phyloP scores from a whole-genome alignment of 2,113 vertebrate species.

The Syngnathus scovelli region DNA sequence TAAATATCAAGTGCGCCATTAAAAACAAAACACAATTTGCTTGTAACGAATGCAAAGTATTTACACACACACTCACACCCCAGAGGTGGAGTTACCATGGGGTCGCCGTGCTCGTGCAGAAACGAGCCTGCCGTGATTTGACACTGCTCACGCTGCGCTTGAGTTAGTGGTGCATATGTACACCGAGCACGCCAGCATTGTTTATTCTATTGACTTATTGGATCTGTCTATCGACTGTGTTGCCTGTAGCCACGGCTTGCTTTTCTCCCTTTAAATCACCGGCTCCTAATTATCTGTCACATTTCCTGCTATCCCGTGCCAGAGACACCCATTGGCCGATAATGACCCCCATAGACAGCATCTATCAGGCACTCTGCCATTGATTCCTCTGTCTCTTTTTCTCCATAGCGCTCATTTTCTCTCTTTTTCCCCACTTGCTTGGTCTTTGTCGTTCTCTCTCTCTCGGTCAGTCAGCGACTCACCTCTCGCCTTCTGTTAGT shows the following conservation, averaged over 20 bases:
- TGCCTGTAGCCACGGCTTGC: slow-evolving; percentile 64
- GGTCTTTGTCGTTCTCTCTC: slow-evolving; percentile 19
- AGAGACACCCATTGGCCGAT: slow-evolving; percentile 75
- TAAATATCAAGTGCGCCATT: slow-evolving; percentile 7
- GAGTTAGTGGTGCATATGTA: slow-evolving; percentile 64
- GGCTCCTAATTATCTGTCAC: slow-evolving; percentile 78
- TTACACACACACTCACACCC: slow-evolving; percentile 14
- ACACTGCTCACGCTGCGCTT: slow-evolving; percentile 45
- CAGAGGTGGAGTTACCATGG: slow-evolving; percentile 37
- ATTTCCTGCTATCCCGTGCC: slow-evolving; percentile 71
- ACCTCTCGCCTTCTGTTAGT: slow-evolving; percentile 38
- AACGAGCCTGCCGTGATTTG: slow-evolving; percentile 42
- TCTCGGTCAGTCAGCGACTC: slow-evolving; percentile 27
- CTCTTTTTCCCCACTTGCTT: slow-evolving; percentile 21
- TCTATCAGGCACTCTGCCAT: slow-evolving; percentile 70
- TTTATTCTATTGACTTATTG: slow-evolving; percentile 78
- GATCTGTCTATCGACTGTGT: slow-evolving; percentile 70
- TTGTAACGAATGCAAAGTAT: slow-evolving; percentile 35
- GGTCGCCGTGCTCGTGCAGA: slow-evolving; percentile 37
- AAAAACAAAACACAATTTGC: slow-evolving; percentile 22
- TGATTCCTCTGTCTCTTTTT: slow-evolving; percentile 56
- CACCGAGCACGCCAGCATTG: slow-evolving; percentile 68
- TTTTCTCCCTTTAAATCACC: slow-evolving; percentile 72
- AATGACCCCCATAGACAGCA: slow-evolving; percentile 73
- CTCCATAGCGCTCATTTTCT: slow-evolving; percentile 24